Percentiles rank a stretch among this genome's conserved stretches.
Evolutionary conservation across 2,113 vertebrate genomes (phyloP).

Genomic region (Neomonachus schauinslandi): DNA sequence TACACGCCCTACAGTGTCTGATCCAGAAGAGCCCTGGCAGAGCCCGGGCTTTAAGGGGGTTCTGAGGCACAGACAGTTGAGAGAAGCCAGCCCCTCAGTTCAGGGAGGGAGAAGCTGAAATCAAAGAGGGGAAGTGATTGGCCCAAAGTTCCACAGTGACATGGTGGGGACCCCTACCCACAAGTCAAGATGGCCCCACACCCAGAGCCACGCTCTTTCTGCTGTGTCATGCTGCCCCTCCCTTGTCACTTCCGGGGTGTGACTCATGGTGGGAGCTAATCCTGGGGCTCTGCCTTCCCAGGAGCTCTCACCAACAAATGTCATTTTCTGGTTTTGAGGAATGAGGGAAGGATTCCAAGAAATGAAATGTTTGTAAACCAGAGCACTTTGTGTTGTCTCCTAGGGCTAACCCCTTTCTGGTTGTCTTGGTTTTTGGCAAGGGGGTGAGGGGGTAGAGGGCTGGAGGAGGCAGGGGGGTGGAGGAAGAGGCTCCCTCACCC

Average conservation of each 20-base stretch:
- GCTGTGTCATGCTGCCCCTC: neutral
- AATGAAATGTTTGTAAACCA: slow-evolving; percentile 73
- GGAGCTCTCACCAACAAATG: slow-evolving; percentile 16
- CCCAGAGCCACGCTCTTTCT: fast-evolving
- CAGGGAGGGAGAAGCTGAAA: neutral
- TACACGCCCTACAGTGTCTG: fast-evolving
- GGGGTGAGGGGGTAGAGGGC: neutral
- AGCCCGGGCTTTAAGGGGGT: neutral
- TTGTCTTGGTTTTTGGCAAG: neutral
- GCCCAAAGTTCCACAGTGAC: fast-evolving
- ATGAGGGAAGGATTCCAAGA: slow-evolving; percentile 64
- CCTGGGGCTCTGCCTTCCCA: neutral
- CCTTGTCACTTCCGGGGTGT: neutral
- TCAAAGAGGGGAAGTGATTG: neutral
- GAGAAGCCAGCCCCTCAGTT: neutral
- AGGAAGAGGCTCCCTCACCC: neutral
- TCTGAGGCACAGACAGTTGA: too few species aligned
- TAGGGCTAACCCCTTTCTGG: slow-evolving; percentile 54
- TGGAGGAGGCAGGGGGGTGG: too few species aligned
- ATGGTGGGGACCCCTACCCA: fast-evolving
- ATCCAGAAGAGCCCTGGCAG: fast-evolving
- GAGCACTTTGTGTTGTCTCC: slow-evolving; percentile 41
- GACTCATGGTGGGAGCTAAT: neutral
- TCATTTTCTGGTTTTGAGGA: slow-evolving; percentile 75
- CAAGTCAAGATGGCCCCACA: neutral